Evolutionary conservation across 2,888 invertebrate genomes (phyloP), one percentile per base, ranked within the genome.

Genomic region (Saturnia japonica): DNA sequence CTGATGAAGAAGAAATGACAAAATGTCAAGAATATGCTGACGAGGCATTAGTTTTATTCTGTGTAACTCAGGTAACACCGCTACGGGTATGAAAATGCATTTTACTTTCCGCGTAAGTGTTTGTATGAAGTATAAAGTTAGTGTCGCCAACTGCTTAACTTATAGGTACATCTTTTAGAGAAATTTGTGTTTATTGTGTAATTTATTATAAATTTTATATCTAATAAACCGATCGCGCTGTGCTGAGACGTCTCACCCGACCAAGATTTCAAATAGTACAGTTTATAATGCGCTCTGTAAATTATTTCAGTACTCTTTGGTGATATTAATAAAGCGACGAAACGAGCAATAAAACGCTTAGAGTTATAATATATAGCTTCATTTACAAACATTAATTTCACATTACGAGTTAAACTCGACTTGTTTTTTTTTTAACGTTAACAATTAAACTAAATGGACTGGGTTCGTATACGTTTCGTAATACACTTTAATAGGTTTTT

Each of bases 321-420:
- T 60, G 14, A 74, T 43, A 64, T 64, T 40, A 40, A 64, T 34
- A 64, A 64, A 34, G 40, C n/a, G 40, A 25, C 64, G 64, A 64
- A 64, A 64, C 64, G n/a, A 19, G 64, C 64, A 11, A 64, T 64
- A 64, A 64, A 64, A 64, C 64, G 64, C 40, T 64, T 64, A 40
- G 14, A 34, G 40, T 40, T 40, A 64, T 64, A 40, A 40, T 40
- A 40, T 40, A 64, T 64, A 40, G 40, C 64, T 64, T 64, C 40
- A 40, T 64, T 64, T 40, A 19, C 4, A 40, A n/a, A 40, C 64
- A 70, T 25, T 40, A 40, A 34, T 54, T 67, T 67, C 43, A 54
- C 68, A 54, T 43, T 51, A 40, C 68, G 34, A 54, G 60, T 25
- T 67, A 67, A 25, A 40, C 14, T 54, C 42, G 42, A 34, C 3